Evolutionary conservation across 2,888 invertebrate species (phyloP).

Genomic region (Steinernema carpocapsae): DNA sequence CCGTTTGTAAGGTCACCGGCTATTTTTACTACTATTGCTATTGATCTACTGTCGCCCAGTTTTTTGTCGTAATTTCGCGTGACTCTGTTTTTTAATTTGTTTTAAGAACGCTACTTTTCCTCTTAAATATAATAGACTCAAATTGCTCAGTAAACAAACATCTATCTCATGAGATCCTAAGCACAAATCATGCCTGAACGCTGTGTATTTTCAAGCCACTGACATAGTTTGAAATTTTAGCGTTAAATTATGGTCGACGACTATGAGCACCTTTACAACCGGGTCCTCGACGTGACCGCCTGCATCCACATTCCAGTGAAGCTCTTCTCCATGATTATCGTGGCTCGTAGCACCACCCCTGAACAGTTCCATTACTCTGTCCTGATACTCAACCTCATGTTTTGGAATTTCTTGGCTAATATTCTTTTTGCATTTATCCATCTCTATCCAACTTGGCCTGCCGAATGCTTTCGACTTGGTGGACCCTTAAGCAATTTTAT

Average conservation of each 20-base stretch:
- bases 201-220: not conserved
- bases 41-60: slow-evolving; percentile 52
- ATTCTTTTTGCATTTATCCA: too few species aligned
- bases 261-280: not conserved
- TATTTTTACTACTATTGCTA: slow-evolving; percentile 53
- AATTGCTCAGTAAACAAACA: too few species aligned
- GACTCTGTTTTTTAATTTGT: too few species aligned
- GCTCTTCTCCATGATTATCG: not conserved
- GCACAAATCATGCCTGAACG: too few species aligned
- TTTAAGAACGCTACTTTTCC: too few species aligned
- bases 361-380: not conserved
- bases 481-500: too few species aligned
- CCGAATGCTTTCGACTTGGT: too few species aligned
- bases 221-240: not conserved
- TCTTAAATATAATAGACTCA: too few species aligned
- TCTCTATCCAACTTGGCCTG: too few species aligned
- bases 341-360: not conserved
- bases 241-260: not conserved
- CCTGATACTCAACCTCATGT: not conserved
- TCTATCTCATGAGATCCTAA: too few species aligned
- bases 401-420: too few species aligned
- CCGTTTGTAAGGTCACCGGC: slow-evolving; percentile 46
- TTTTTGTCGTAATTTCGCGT: slow-evolving; percentile 50
- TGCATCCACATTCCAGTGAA: not conserved
- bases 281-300: not conserved